Base-by-base conservation (phyloP, 2,888 invertebrate genomes). In the Silvanus unidentatus region DNA sequence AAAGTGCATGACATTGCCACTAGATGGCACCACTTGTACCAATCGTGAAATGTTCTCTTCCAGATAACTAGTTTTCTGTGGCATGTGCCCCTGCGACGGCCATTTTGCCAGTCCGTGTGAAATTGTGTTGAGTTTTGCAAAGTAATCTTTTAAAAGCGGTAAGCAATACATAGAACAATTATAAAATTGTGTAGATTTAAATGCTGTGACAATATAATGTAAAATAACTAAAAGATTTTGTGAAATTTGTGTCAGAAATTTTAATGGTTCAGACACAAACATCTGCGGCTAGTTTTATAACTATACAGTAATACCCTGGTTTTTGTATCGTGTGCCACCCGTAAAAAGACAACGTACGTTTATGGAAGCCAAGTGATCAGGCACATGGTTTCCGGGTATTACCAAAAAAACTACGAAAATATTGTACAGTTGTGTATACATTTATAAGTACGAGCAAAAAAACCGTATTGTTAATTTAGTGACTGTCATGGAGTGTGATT, bases 71-170 rank as follows among this genome's bases (percentile, higher is more conserved):
- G 73, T 72, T 73, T 70, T 75, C 73, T 69, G 74, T 78, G 78
- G 79, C 79, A 79, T 79, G 79, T 79, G 79, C 78, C 78, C 78
- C 75, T 73, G 75, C 72, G 77, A 78, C 80, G 77, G 80, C 80
- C 80, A 80, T 80, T 80, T 80, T 80, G 77, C 77, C 77, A 72
- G 77, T 78, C 78, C 73, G 76, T 74, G 77, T 76, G 78, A 77
- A 77, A 76, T 77, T 75, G 77, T 77, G 75, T 77, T 74, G 74
- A 77, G 74, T 76, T 76, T 71, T 71, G 72, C 69, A 68, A 75
- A 76, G 75, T 76, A 75, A 74, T 76, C 71, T 72, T 48, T n/a
- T n/a, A n/a, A n/a, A 72, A 75, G 75, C 75, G 78, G 77, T 78
- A 78, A 78, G 78, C 68, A 50, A 60, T 57, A 22, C 8, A 22